Percentiles rank a stretch among this genome's conserved stretches.
These are phyloP conservation scores for Austrolebias charrua DNA, from an alignment of 2,797 vertebrate genomes.

Conservation along the genomic window DNA sequence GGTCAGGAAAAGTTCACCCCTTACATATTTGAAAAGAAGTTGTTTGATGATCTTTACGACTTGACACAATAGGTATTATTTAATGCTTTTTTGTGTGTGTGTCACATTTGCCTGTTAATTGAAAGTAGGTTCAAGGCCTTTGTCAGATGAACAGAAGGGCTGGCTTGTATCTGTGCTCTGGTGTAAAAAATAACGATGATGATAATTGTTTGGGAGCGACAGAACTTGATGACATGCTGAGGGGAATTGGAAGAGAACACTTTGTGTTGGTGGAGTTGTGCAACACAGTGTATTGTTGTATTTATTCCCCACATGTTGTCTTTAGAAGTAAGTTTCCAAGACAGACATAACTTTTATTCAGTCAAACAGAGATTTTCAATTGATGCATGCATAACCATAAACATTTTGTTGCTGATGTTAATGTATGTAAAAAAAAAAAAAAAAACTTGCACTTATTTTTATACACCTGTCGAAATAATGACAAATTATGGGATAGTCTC, in stretches of 20 bases:
- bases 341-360: background rate
- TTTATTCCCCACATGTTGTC: background rate
- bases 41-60: constrained; percentile 4
- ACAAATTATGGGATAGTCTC: no score
- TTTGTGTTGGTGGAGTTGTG: constrained; percentile 3
- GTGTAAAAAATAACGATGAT: constrained; percentile 2
- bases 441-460: no score
- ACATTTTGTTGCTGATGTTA: background rate
- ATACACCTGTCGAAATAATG: no score
- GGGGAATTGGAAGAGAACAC: constrained; percentile 2
- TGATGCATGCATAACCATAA: background rate
- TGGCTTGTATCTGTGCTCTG: background rate
- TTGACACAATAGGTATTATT: background rate
- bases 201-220: constrained; percentile 5
- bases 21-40: constrained; percentile 9
- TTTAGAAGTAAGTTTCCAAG: background rate
- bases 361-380: background rate
- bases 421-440: no score
- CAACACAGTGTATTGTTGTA: constrained; percentile 3
- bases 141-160: background rate
- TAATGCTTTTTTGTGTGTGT: background rate
- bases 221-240: background rate
- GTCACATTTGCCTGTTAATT: background rate
- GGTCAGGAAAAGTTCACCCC: constrained; percentile 39
- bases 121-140: background rate